Percentiles rank a stretch among this genome's conserved stretches.
Evolutionary conservation across 2,888 invertebrate species (phyloP).

Genomic region (Lithophane leautieri): DNA sequence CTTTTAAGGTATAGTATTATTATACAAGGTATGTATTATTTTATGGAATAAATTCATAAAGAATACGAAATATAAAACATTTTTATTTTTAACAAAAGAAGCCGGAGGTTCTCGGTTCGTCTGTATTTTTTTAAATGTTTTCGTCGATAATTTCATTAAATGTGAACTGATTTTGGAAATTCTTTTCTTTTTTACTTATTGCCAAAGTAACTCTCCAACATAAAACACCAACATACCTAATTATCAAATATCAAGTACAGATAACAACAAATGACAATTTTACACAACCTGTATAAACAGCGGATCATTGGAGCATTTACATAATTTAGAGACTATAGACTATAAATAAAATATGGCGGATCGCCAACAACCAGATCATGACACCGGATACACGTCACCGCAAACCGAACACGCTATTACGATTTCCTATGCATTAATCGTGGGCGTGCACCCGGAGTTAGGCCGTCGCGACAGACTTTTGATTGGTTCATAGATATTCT

Average conservation of each 20-base stretch:
- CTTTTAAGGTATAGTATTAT: no score
- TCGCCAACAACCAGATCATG: constrained; percentile 49
- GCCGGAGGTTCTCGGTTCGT: no score
- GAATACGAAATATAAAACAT: background rate
- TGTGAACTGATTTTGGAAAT: no score
- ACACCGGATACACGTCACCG: constrained; percentile 48
- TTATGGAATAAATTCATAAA: background rate
- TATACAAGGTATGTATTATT: no score
- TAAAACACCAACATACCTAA: constrained; percentile 6
- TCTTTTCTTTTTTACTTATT: no score
- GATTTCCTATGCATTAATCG: constrained; percentile 48
- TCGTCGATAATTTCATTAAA: no score
- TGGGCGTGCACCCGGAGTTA: background rate
- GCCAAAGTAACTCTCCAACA: background rate
- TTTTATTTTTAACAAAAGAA: no score
- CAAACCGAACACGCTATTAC: constrained; percentile 54
- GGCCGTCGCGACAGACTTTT: background rate
- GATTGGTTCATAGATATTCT: background rate
- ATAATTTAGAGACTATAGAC: constrained; percentile 57
- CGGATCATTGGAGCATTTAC: constrained; percentile 37
- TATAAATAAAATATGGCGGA: constrained; percentile 59
- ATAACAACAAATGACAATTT: constrained; percentile 35
- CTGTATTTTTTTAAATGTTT: no score
- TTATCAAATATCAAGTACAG: constrained; percentile 24
- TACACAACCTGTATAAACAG: constrained; percentile 29